These are phyloP conservation scores for Eupelmus urozonus DNA, from an alignment of 2,888 invertebrate genomes.

Conservation along the genomic window DNA sequence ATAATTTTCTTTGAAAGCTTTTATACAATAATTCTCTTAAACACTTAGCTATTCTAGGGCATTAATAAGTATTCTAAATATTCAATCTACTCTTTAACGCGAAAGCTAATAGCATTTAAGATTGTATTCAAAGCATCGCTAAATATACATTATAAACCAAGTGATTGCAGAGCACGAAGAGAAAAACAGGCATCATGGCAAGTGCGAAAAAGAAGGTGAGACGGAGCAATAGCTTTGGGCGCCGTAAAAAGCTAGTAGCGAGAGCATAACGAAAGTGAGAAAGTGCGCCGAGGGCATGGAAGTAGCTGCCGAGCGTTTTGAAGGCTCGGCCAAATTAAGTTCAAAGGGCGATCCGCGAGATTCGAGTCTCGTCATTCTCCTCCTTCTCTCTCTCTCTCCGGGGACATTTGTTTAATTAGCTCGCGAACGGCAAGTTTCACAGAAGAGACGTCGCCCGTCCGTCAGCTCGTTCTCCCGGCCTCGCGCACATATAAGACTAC, in stretches of 20 bases:
- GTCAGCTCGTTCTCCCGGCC: constrained; percentile 52
- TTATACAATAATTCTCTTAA: too few species aligned
- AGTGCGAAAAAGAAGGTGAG: neutral
- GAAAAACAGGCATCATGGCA: too few species aligned
- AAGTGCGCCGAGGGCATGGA: neutral
- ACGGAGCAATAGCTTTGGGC: neutral
- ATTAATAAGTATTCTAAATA: too few species aligned
- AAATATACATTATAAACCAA: too few species aligned
- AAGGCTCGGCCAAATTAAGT: constrained; percentile 68
- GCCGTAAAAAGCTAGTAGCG: neutral
- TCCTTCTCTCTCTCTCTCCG: constrained; percentile 27
- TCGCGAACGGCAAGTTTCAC: constrained; percentile 64
- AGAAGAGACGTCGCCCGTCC: constrained; percentile 65
- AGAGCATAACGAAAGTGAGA: constrained; percentile 52
- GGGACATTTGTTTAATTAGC: constrained; percentile 75
- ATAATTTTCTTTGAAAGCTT: too few species aligned
- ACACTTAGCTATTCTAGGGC: too few species aligned
- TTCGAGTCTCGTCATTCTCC: constrained; percentile 65
- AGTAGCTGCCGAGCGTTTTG: constrained; percentile 14
- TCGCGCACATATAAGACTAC: too few species aligned
- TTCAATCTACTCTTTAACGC: too few species aligned
- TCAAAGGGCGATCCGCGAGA: constrained; percentile 70
- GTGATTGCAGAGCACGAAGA: neutral
- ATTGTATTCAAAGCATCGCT: too few species aligned
- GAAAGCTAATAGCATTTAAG: too few species aligned